Evolutionary conservation across 2,888 invertebrate genomes (phyloP), one percentile per base, ranked within the genome.

Genomic region (Lasioglossum calceatum): DNA sequence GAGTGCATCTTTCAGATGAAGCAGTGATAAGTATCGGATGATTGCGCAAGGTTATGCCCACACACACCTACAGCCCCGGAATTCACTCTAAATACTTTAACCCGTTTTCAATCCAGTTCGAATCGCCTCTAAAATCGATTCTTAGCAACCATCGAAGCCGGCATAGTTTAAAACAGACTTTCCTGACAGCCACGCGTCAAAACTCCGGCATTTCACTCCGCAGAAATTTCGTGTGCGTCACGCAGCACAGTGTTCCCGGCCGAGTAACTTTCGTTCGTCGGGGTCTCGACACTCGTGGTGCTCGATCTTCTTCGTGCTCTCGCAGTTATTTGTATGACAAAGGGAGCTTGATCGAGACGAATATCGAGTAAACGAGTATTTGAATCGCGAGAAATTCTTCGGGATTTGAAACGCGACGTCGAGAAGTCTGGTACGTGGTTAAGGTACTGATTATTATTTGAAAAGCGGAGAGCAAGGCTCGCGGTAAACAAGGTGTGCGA

Each of bases 311-410:
- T 42, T 14, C 42, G 14, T 4, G 39, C n/a, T n/a, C 71, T 12
- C 42, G 39, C 42, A 14, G 42, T 42, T 71, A 71, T 71, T 71
- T 71, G 71, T 39, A 42, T n/a, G 39, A 39, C 14, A 42, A 71
- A 12, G n/a, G 42, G 42, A 71, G 42, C n/a, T 5, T 42, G 71
- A 71, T 42, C 71, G 71, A 71, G 71, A 14, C n/a, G 71, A 71
- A 71, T 14, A 71, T 71, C 71, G 71, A 42, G n/a, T 42, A n/a
- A 71, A 42, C 39, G 71, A 71, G 39, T 14, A 71, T 71, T 71
- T 42, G 42, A n/a, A 39, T n/a, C 42, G 42, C n/a, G n/a, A 12
- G 12, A n/a, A 42, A 71, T 42, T 42, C 39, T 42, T 39, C n/a
- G n/a, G 42, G 12, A 14, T 14, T 71, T 42, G 27, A 27, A 27